phyloP scores from a whole-genome alignment of 2,113 vertebrate genomes.

The Esox niger region DNA sequence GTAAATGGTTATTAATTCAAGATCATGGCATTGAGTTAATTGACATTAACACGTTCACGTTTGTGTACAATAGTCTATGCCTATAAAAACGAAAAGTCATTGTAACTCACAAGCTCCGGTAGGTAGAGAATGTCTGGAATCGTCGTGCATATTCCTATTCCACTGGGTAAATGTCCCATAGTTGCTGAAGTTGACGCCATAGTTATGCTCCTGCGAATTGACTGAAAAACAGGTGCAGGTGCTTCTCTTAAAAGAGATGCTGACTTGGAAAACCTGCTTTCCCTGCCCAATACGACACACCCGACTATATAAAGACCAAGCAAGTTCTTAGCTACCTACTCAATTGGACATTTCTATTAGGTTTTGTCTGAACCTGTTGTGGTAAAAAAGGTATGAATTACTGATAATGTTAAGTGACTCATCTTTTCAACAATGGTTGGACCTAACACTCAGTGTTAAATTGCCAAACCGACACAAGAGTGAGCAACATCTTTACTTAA shows the following conservation, averaged over 20 bases:
- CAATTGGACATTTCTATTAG: background rate
- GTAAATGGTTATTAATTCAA: no score
- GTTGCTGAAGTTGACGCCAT: constrained; percentile 63
- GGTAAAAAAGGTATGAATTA: background rate
- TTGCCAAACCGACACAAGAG: background rate
- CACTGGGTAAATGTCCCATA: constrained; percentile 62
- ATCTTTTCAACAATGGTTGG: background rate
- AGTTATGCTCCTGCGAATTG: background rate
- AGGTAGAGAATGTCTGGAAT: constrained; percentile 72
- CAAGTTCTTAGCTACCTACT: no score
- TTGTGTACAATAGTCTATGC: background rate
- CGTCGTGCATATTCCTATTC: constrained; percentile 55
- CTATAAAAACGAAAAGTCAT: background rate
- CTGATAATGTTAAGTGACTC: constrained; percentile 2
- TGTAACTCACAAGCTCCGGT: constrained; percentile 69
- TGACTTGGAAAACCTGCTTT: constrained; percentile 27
- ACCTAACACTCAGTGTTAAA: background rate
- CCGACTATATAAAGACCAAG: constrained; percentile 8
- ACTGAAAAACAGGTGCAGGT: constrained; percentile 1
- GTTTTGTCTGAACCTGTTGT: constrained; percentile 8
- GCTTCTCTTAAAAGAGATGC: constrained; percentile 15
- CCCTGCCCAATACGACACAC: constrained; percentile 30
- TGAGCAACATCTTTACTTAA: no score
- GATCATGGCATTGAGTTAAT: no score
- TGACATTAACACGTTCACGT: background rate